Evolutionary conservation across 1,140 invertebrate genomes (phyloP), one percentile per base, ranked within the genome.

Genomic region (Heliconius nattereri): DNA sequence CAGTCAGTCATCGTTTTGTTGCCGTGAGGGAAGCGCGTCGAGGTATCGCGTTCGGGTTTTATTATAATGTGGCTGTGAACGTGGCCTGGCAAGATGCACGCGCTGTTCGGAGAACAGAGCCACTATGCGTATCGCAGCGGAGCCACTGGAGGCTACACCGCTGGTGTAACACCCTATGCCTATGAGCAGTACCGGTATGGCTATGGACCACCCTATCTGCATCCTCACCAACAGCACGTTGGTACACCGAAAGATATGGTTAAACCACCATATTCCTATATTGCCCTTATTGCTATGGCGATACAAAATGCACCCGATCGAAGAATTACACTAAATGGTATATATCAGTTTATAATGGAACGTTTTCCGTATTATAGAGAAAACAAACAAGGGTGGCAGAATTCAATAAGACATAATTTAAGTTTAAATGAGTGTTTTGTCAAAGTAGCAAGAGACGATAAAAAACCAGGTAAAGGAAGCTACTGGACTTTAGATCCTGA

Each of bases 301-400:
- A 99, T 99, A 54, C 97, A 99, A 89, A 97, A 98, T 88, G 97
- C 98, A 0, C 97, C 98, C 0, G 98, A 99, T 76, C 98, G 99
- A 88, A 98, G 98, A 87, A 97, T 99, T 74, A 99, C 99, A 0
- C 95, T 99, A 0, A 99, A 99, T 89, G 99, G 98, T 9, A 99
- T 99, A 87, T 99, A 99, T 91, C 98, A 99, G 93, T 99, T 99
- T 90, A 99, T 99, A 81, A 99, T 99, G 97, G 98, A 99, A 84
- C 95, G 98, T 6, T 99, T 99, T 90, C 98, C 98, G 0, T 99
- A 99, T 89, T 99, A 99, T 92, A 95, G 99, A n/a, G 98, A 99
- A 90, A 99, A 98, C 92, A 99, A 98, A 90, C 98, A 99, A 92
- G 95, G 98, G 75, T 98, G 98, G 98, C 98, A 99, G 92, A 99